Base-by-base conservation (phyloP, 2,113 vertebrate species). In the Anhinga rufa region DNA sequence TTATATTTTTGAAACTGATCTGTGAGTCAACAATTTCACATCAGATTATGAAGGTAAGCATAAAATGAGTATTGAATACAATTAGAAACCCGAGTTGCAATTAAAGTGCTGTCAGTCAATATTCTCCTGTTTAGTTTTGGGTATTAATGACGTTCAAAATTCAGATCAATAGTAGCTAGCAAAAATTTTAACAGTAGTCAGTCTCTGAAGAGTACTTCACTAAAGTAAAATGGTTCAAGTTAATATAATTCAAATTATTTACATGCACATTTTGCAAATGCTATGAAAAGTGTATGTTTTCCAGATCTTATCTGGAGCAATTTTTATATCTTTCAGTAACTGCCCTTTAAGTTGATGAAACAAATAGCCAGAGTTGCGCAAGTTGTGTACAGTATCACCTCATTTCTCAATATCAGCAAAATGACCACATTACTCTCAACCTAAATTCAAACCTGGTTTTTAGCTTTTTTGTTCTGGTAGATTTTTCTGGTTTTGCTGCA, bases 1-100 rank as follows among this genome's bases (percentile, higher is more conserved):
- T 81, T 89, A 46, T 10, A 75, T 60, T 91, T 96, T 85, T 94
- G 55, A 96, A 97, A 92, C 84, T 72, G 17, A 90, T 90, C 82
- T 84, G 32, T 82, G 87, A 87, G 46, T 60, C 51, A 95, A 71
- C 46, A 92, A 40, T 83, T 94, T 94, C 57, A 57, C 36, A 81
- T 72, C 28, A 34, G 17, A 86, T 78, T 83, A 84, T 72, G 68
- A 95, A 92, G 14, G 62, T 90, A 96, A 82, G 38, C 51, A 14
- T 88, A 88, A 94, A 96, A 74, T 52, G 20, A 79, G 14, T 10
- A 84, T 9, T 51, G 9, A 96, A 82, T 46, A 90, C 16, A 82
- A 57, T 34, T 52, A 81, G n/a, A 92, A 93, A 70, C 7, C 82
- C 28, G 29, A 51, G 21, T 9, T 75, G 34, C 71, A 88, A 96